Conservation (phyloP, 1,140 invertebrate genomes). For the Oscheius sp. region DNA sequence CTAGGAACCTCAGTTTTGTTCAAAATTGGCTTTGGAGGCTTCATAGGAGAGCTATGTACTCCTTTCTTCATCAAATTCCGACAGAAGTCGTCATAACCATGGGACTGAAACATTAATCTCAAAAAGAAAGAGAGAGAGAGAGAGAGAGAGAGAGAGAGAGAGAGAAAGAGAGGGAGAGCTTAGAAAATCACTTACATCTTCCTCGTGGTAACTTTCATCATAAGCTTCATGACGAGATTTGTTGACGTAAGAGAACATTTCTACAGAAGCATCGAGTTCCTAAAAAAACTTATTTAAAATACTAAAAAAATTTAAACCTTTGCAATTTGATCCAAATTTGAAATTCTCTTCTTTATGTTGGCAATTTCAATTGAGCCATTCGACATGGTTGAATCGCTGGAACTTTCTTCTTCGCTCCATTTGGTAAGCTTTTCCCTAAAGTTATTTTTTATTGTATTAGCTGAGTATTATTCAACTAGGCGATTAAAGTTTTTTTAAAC, state of each 20-base stretch:
- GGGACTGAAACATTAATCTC: neutral
- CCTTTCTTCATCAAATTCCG: neutral
- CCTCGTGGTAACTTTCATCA: neutral
- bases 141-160: no score
- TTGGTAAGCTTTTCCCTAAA: neutral
- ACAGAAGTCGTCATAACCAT: conserved; percentile 1
- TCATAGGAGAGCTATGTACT: neutral
- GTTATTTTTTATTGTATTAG: no score
- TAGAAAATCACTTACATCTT: neutral
- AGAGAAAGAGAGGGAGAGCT: no score
- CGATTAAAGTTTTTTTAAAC: neutral
- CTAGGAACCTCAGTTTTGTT: no score
- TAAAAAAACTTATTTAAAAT: neutral
- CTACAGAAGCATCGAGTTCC: conserved; percentile 25
- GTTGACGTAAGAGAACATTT: neutral
- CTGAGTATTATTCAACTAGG: no score
- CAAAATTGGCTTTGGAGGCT: no score
- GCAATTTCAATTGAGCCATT: conserved; percentile 21
- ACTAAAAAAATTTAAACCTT: no score
- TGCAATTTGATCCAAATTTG: conserved; percentile 18
- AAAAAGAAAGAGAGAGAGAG: no score
- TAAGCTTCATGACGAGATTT: neutral
- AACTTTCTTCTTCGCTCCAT: neutral
- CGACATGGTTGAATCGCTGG: conserved; percentile 14
- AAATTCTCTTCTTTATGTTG: conserved; percentile 19